Evolutionary conservation across 2,888 invertebrate species (phyloP).

Genomic region (Cephus rjabovi): DNA sequence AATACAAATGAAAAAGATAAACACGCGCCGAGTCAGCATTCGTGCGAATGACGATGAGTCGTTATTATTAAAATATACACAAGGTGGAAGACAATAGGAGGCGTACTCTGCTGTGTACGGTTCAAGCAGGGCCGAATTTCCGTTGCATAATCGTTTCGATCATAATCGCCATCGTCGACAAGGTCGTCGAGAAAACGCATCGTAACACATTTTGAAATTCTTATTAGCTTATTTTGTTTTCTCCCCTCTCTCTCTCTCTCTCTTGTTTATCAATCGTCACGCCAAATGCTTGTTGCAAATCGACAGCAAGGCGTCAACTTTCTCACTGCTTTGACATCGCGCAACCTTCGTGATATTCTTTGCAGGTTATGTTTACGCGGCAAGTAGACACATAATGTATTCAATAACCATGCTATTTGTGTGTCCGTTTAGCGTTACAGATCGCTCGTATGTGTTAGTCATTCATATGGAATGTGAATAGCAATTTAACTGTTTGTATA

Average conservation of each 20-base stretch:
- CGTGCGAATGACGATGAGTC: not conserved
- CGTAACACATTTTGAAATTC: not conserved
- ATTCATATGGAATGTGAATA: not conserved
- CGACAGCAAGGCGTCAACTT: not conserved
- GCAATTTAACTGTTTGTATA: not conserved
- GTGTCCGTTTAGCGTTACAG: not conserved
- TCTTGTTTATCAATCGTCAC: not conserved
- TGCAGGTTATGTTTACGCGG: not conserved
- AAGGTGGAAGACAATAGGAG: not conserved
- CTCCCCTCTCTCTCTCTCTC: not conserved
- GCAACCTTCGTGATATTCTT: not conserved
- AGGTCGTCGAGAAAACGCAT: not conserved
- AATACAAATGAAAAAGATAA: not conserved
- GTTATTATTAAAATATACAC: not conserved
- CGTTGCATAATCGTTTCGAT: not conserved
- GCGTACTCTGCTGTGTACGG: not conserved
- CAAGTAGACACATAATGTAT: not conserved
- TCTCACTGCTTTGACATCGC: not conserved
- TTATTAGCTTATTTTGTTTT: not conserved
- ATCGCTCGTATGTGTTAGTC: not conserved
- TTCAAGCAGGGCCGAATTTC: not conserved
- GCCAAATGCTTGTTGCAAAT: not conserved
- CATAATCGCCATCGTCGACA: not conserved
- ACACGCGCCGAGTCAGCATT: not conserved
- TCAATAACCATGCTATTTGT: not conserved